A percentile compares a stretch with the other conserved stretches of the same genome.
phyloP scores from a whole-genome alignment of 2,888 invertebrate species.

The Eurytoma californica region DNA sequence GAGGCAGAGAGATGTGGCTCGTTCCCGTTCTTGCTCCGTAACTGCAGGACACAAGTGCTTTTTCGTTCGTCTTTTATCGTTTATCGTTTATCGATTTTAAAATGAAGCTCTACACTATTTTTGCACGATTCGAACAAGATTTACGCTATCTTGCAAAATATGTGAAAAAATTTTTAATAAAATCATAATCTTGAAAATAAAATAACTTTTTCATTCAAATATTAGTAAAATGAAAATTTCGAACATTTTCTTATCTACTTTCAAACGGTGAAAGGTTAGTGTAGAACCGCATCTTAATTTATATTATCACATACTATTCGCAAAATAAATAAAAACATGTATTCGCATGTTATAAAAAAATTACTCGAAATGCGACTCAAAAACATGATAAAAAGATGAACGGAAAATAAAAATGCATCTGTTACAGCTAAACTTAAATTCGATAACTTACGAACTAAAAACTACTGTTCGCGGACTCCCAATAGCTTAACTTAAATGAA shows the following conservation, averaged over 20 bases:
- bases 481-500: slow-evolving; percentile 36
- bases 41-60: slow-evolving; percentile 57
- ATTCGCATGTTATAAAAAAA: slow-evolving; percentile 39
- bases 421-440: slow-evolving; percentile 47
- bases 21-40: slow-evolving; percentile 58
- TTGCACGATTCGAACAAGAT: background rate
- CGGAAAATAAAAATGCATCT: slow-evolving; percentile 53
- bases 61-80: slow-evolving; percentile 54
- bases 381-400: slow-evolving; percentile 48
- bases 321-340: slow-evolving; percentile 44
- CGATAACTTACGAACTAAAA: slow-evolving; percentile 25
- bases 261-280: background rate
- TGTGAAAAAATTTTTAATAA: background rate
- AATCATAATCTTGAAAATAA: background rate
- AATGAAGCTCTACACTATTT: slow-evolving; percentile 26
- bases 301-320: background rate
- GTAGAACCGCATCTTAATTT: slow-evolving; percentile 1
- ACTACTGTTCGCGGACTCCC: slow-evolving; percentile 27
- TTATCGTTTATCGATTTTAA: slow-evolving; percentile 14
- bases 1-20: slow-evolving; percentile 60
- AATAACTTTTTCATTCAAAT: background rate
- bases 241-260: background rate
- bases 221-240: background rate
- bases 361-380: slow-evolving; percentile 34
- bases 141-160: background rate